Conservation (phyloP, 2,113 vertebrate species). For the Salvelinus sp. region DNA sequence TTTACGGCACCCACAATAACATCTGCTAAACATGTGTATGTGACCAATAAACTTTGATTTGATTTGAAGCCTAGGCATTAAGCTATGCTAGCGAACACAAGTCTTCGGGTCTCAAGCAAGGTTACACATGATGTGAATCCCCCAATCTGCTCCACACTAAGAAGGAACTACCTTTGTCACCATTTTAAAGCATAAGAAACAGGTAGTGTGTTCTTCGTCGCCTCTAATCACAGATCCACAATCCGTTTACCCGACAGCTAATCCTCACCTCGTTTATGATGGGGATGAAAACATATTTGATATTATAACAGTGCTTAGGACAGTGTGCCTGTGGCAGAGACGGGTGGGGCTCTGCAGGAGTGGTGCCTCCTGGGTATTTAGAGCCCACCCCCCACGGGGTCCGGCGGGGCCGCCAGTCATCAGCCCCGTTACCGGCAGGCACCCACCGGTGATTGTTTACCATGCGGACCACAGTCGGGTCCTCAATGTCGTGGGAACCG, state of each 20-base stretch:
- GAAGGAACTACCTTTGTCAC: background rate
- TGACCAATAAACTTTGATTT: no score
- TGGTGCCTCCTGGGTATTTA: slow-evolving; percentile 73
- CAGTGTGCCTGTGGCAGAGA: slow-evolving; percentile 78
- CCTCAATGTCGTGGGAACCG: slow-evolving; percentile 75
- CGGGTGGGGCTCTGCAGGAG: slow-evolving; percentile 74
- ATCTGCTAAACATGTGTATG: no score
- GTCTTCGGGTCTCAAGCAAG: no score
- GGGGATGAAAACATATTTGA: slow-evolving; percentile 1
- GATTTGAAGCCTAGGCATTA: no score
- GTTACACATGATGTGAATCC: no score
- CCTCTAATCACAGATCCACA: slow-evolving; percentile 2
- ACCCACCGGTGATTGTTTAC: slow-evolving; percentile 79
- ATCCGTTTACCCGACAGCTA: slow-evolving; percentile 9
- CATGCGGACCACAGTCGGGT: slow-evolving; percentile 70
- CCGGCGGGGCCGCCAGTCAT: slow-evolving; percentile 57
- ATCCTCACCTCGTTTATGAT: background rate
- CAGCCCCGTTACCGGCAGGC: slow-evolving; percentile 58
- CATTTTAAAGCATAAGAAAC: background rate
- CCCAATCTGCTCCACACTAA: no score
- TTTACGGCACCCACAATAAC: no score
- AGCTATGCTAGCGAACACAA: no score
- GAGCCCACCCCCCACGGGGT: slow-evolving; percentile 58
- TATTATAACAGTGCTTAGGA: background rate
- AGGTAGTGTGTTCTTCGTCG: background rate